A percentile compares a stretch with the other conserved stretches of the same genome.
These are phyloP conservation scores for Cheilosia grossa DNA, from an alignment of 2,888 invertebrate species.

Conservation along the genomic window DNA sequence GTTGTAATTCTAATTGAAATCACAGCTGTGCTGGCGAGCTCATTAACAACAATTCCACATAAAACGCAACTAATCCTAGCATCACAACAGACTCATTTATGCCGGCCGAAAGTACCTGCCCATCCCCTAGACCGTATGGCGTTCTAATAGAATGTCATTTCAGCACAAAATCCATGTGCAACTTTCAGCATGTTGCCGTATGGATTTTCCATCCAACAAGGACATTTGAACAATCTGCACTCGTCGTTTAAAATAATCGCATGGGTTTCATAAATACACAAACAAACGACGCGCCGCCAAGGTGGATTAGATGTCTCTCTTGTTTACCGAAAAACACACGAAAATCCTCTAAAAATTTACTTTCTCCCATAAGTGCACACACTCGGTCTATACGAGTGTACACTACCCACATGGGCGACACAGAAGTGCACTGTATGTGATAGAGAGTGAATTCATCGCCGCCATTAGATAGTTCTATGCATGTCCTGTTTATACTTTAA, in stretches of 20 bases:
- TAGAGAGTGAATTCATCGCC: slow-evolving; percentile 13
- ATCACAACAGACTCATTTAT: too few species aligned
- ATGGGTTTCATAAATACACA: slow-evolving; percentile 15
- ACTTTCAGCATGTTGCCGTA: neutral
- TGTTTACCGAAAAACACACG: slow-evolving; percentile 49
- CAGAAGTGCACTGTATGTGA: neutral
- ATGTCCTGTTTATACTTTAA: slow-evolving; percentile 44
- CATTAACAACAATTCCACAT: too few species aligned
- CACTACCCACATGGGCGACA: slow-evolving; percentile 5
- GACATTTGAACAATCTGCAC: neutral
- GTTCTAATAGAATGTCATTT: too few species aligned
- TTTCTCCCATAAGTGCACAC: slow-evolving; percentile 11
- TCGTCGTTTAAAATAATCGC: slow-evolving; percentile 26
- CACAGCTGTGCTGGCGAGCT: too few species aligned
- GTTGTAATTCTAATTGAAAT: too few species aligned
- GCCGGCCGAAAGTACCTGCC: too few species aligned
- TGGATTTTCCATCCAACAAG: slow-evolving; percentile 9
- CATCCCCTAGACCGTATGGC: too few species aligned
- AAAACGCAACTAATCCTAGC: too few species aligned
- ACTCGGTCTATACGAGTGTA: neutral
- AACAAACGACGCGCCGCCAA: slow-evolving; percentile 38
- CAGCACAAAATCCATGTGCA: neutral
- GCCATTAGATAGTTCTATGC: slow-evolving; percentile 4
- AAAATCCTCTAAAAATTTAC: slow-evolving; percentile 32
- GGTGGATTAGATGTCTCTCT: slow-evolving; percentile 57